Percentiles rank a stretch among this genome's conserved stretches.
These are phyloP conservation scores for Kradibia gibbosae DNA, from an alignment of 1,140 invertebrate genomes.

Conservation along the genomic window DNA sequence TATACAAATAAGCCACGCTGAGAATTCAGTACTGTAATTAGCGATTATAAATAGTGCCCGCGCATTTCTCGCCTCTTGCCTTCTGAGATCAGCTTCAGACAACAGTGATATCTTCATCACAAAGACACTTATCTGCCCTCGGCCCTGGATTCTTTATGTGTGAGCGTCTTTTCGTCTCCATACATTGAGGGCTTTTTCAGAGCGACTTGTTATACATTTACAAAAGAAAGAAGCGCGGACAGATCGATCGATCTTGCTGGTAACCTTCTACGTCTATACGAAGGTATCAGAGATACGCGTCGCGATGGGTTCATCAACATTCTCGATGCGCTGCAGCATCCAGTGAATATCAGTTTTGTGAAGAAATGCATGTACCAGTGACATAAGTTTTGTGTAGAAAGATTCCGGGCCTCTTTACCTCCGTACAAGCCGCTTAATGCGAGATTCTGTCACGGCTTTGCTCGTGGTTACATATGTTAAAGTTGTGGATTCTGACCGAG, in stretches of 20 bases:
- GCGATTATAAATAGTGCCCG: constrained; percentile 50
- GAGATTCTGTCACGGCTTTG: no score
- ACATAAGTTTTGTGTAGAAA: no score
- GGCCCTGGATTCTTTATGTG: constrained; percentile 54
- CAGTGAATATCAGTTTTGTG: no score
- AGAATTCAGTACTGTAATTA: constrained; percentile 48
- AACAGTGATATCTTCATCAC: constrained; percentile 66
- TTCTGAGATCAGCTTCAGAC: constrained; percentile 32
- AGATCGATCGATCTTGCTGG: constrained; percentile 54
- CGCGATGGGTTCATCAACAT: constrained; percentile 57
- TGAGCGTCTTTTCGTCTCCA: not conserved
- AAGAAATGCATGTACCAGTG: no score
- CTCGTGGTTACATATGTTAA: no score
- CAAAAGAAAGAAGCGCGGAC: constrained; percentile 53
- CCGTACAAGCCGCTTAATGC: no score
- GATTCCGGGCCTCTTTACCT: no score
- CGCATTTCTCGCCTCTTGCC: constrained; percentile 31
- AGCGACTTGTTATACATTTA: constrained; percentile 43
- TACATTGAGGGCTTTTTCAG: constrained; percentile 50
- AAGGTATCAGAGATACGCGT: constrained; percentile 51
- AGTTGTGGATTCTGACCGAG: no score
- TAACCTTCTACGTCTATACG: not conserved
- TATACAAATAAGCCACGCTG: constrained; percentile 53
- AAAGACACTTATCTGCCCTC: not conserved
- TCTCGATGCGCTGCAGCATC: constrained; percentile 43